Percentiles rank a stretch among this genome's conserved stretches.
phyloP scores from a whole-genome alignment of 2,113 vertebrate species.

The Canis aureus region DNA sequence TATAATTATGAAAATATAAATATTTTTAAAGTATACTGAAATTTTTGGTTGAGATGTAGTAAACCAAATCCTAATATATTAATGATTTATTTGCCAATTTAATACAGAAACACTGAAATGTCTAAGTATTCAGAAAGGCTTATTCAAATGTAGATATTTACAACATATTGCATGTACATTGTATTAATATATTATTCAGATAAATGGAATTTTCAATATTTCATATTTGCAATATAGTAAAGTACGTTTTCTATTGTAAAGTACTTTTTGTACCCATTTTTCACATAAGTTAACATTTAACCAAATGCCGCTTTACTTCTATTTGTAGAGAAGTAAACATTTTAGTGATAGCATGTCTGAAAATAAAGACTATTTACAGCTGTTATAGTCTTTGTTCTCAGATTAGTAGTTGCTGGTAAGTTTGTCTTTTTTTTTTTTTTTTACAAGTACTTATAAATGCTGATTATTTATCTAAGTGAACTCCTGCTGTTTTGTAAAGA shows the following conservation, averaged over 20 bases:
- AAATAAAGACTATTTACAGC: constrained; percentile 58
- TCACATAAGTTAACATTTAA: constrained; percentile 26
- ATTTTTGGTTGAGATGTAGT: neutral
- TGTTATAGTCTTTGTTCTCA: constrained; percentile 60
- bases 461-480: constrained; percentile 78
- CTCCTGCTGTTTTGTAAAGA: constrained; percentile 72
- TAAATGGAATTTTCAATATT: constrained; percentile 10
- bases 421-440: constrained; percentile 59
- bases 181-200: neutral
- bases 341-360: constrained; percentile 48
- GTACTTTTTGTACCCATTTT: neutral
- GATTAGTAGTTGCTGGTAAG: constrained; percentile 66
- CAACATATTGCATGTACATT: neutral
- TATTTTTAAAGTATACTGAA: constrained; percentile 47
- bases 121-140: neutral
- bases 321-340: constrained; percentile 45
- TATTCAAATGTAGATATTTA: neutral
- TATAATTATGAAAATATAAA: neutral
- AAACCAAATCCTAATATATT: constrained; percentile 22
- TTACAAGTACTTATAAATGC: constrained; percentile 54
- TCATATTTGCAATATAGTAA: neutral
- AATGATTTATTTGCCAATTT: neutral
- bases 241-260: neutral
- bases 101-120: neutral
- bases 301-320: constrained; percentile 20